phyloP scores from a whole-genome alignment of 64 coral and sea anemone genomes.

The Platygyra sinensis region DNA sequence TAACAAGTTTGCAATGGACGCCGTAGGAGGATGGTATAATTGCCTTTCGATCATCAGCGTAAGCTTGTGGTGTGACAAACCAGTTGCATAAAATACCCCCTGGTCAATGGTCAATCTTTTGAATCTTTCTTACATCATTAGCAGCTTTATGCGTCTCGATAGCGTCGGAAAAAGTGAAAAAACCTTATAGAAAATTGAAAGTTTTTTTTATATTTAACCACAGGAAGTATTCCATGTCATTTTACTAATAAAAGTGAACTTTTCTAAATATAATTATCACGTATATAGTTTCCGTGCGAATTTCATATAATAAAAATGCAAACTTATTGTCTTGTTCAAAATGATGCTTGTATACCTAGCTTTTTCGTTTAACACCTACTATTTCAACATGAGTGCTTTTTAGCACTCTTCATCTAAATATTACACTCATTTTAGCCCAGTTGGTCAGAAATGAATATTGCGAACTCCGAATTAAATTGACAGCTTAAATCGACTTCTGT shows the following conservation, averaged over 20 bases:
- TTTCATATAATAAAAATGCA: slow-evolving; percentile 3
- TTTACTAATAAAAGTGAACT: background rate
- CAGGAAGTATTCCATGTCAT: background rate
- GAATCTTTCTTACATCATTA: too few species aligned
- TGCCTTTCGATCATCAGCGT: too few species aligned
- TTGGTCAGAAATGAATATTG: slow-evolving; percentile 17
- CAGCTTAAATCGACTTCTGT: background rate
- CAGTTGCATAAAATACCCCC: too few species aligned
- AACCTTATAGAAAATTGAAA: background rate
- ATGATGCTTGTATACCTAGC: background rate
- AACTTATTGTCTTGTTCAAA: background rate
- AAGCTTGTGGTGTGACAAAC: too few species aligned
- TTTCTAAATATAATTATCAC: background rate
- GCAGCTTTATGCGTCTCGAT: too few species aligned
- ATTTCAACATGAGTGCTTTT: slow-evolving; percentile 18
- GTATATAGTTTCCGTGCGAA: background rate
- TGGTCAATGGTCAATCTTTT: too few species aligned
- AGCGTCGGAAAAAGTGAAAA: too few species aligned
- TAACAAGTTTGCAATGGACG: too few species aligned
- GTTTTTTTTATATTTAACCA: background rate
- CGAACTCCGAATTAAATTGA: background rate
- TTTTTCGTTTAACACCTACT: slow-evolving; percentile 26
- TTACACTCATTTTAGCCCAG: slow-evolving; percentile 7
- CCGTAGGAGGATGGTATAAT: too few species aligned
- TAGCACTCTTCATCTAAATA: slow-evolving; percentile 29